Base-by-base conservation (phyloP, 2,888 invertebrate species). In the Barypeithes pellucidus region DNA sequence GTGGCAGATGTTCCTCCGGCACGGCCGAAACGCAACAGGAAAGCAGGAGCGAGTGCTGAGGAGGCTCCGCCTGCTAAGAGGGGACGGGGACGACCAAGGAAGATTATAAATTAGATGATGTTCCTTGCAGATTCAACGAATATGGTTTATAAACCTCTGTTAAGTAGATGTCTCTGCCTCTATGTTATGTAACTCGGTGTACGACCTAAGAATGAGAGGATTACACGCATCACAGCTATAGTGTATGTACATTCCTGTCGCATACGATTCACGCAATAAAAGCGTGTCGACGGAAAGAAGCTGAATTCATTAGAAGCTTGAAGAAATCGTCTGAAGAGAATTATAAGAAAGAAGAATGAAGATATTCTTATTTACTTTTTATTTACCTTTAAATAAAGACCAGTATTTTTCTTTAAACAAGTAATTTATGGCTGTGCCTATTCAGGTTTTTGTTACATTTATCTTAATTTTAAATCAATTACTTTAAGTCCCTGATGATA, bases 21-120 rank as follows among this genome's bases (percentile, higher is more conserved):
- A 0, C 60, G 29, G 16, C 16, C 47, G 0, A 67, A 67, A 39
- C 33, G 67, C 1, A 22, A 50, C 14, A 43, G 60, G 14, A 60
- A 50, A 22, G 12, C 41, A 2, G 52, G 52, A 3, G 45, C 22
- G 8, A 14, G 11, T 33, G 45, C n/a, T 36, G 9, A 5, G 1
- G 63, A 63, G 12, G 47, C 63, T 18, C 62, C 47, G 5, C 63
- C 47, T 9, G 63, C 50, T 11, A 67, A 67, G 16, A 67, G 67
- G 16, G 60, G 60, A 3, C 47, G 67, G 36, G 67, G 67, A 1
- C 9, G 67, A 22, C 60, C 67, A 3, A 60, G 67, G 22, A 67
- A 67, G 12, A 67, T 50, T 33, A 18, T 33, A 2, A 36, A 36
- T 11, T 66, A 52, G 12, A 22, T 8, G 12, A n/a, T n/a, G n/a